phyloP scores from a whole-genome alignment of 2,113 vertebrate genomes.

The Bos indicus region DNA sequence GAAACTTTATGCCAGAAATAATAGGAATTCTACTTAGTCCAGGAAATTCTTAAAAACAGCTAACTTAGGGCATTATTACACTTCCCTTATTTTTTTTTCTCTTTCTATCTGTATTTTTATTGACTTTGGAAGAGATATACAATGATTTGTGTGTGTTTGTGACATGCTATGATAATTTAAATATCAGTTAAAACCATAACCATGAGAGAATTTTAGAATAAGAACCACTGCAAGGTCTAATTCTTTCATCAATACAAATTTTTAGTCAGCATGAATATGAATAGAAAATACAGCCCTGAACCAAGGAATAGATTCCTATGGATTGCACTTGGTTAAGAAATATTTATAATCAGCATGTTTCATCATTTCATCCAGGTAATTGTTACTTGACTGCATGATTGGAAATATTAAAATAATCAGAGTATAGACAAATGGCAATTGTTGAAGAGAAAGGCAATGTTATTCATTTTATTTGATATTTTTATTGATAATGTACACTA shows the following conservation, averaged over 20 bases:
- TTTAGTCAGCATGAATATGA: constrained; percentile 22
- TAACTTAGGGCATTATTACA: neutral
- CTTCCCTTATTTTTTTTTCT: neutral
- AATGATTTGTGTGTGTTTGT: constrained; percentile 20
- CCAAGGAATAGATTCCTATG: constrained; percentile 19
- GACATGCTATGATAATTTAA: constrained; percentile 19
- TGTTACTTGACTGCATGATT: constrained; percentile 28
- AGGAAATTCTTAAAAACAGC: constrained; percentile 24
- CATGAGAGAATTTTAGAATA: constrained; percentile 32
- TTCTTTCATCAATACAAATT: constrained; percentile 54
- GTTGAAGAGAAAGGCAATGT: neutral
- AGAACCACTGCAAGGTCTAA: constrained; percentile 37
- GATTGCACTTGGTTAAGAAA: neutral
- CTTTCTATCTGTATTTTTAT: neutral
- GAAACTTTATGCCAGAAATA: constrained; percentile 22
- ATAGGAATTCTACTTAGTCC: constrained; percentile 38
- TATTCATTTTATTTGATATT: constrained; percentile 34
- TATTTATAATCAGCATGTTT: constrained; percentile 35
- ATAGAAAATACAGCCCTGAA: constrained; percentile 17
- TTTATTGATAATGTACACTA: constrained; percentile 52
- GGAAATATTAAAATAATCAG: constrained; percentile 44
- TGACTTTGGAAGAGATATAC: constrained; percentile 22
- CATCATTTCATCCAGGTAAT: constrained; percentile 44
- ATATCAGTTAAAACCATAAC: constrained; percentile 60
- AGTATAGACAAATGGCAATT: constrained; percentile 11